Evolutionary conservation across 2,113 vertebrate genomes (phyloP).

Genomic region (Elephantulus edwardii): DNA sequence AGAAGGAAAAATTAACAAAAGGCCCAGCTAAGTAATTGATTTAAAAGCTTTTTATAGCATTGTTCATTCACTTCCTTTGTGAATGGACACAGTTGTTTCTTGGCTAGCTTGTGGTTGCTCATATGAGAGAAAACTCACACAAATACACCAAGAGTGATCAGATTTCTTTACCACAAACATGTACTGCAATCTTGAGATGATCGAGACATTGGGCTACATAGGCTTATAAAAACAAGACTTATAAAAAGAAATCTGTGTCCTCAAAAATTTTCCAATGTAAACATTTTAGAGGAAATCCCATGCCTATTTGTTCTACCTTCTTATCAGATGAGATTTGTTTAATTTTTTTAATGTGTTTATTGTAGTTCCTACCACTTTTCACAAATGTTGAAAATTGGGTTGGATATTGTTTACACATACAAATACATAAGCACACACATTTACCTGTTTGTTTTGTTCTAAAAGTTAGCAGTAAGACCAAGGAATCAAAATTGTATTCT

Average conservation of each 20-base stretch:
- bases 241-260: not conserved
- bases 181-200: not conserved
- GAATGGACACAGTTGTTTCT: not conserved
- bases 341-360: not conserved
- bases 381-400: not conserved
- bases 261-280: not conserved
- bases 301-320: not conserved
- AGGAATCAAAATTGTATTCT: not conserved
- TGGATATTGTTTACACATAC: not conserved
- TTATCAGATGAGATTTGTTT: not conserved
- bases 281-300: not conserved
- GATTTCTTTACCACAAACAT: not conserved
- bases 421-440: not conserved
- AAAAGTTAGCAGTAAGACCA: not conserved
- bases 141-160: not conserved
- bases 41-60: constrained; percentile 25
- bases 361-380: not conserved
- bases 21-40: constrained; percentile 2
- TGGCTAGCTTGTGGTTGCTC: not conserved
- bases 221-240: not conserved
- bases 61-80: not conserved
- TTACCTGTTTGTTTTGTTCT: not conserved
- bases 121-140: not conserved
- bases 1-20: constrained; percentile 33
- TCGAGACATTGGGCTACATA: not conserved